These are phyloP conservation scores for Coregonus clupeaformis DNA, from an alignment of 2,113 vertebrate species.

Conservation along the genomic window DNA sequence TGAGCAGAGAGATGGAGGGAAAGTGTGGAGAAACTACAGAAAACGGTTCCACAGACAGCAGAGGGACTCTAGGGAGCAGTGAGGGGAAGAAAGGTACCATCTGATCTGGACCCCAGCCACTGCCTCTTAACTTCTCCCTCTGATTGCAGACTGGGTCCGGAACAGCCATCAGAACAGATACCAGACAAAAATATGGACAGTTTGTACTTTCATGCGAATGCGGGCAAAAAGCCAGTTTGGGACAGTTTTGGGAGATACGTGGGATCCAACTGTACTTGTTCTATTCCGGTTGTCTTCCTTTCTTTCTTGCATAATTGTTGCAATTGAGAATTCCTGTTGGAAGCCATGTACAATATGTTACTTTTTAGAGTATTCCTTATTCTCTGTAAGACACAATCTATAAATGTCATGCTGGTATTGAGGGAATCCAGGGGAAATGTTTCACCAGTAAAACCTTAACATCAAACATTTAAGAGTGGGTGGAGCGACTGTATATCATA, in stretches of 20 bases:
- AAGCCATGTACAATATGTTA: not conserved
- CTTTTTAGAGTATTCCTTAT: not conserved
- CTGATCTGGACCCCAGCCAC: constrained; percentile 35
- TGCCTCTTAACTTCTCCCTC: constrained; percentile 14
- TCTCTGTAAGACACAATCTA: not conserved
- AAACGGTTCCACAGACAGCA: constrained; percentile 8
- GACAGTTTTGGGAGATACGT: no score
- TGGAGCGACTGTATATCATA: not conserved
- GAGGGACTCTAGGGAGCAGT: constrained; percentile 20
- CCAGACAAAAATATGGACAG: constrained; percentile 24
- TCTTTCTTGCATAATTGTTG: constrained; percentile 2
- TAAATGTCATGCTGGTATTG: no score
- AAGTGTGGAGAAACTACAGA: not conserved
- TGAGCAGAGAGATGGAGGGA: not conserved
- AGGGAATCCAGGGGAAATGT: not conserved
- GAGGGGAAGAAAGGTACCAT: constrained; percentile 17
- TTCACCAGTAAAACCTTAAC: not conserved
- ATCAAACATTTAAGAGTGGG: not conserved
- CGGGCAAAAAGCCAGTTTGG: constrained; percentile 3
- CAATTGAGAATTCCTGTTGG: not conserved
- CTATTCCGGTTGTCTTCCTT: not conserved
- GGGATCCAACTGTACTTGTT: not conserved
- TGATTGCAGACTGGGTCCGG: constrained; percentile 5
- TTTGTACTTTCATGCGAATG: constrained; percentile 10
- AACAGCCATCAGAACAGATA: constrained; percentile 23